A percentile compares a stretch with the other conserved stretches of the same genome.
These are phyloP conservation scores for Pemphredon lugubris DNA, from an alignment of 2,888 invertebrate genomes.

Conservation along the genomic window DNA sequence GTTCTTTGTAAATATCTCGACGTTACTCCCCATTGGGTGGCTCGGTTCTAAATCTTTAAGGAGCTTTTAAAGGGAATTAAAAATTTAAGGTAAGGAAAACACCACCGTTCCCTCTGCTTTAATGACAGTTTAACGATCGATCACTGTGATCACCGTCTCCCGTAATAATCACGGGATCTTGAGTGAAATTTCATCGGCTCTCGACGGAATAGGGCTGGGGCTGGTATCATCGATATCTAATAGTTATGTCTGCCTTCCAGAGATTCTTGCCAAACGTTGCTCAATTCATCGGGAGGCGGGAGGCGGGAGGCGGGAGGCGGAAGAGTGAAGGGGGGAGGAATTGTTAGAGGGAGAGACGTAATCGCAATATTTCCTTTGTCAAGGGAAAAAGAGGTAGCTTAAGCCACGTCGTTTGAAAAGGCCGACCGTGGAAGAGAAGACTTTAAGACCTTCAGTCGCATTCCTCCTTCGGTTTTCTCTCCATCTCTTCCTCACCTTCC, in stretches of 20 bases:
- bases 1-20: too few species aligned
- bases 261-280: slow-evolving; percentile 19
- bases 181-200: not conserved
- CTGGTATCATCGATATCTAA: slow-evolving; percentile 23
- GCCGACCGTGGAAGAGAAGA: slow-evolving; percentile 49
- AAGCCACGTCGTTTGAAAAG: slow-evolving; percentile 53
- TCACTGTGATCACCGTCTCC: too few species aligned
- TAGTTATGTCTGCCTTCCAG: slow-evolving; percentile 3
- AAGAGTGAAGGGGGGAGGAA: slow-evolving; percentile 7
- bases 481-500: slow-evolving; percentile 20
- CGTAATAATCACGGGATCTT: not conserved
- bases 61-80: too few species aligned
- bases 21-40: too few species aligned
- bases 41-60: too few species aligned
- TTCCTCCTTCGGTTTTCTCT: slow-evolving; percentile 31
- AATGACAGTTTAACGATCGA: too few species aligned
- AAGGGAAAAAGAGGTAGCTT: slow-evolving; percentile 35
- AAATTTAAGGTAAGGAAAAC: too few species aligned
- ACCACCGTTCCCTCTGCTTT: too few species aligned
- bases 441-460: slow-evolving; percentile 48
- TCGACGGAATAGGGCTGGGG: too few species aligned
- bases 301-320: too few species aligned
- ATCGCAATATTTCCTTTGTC: slow-evolving; percentile 54
- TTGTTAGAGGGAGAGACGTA: slow-evolving; percentile 25
- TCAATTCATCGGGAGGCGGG: slow-evolving; percentile 15